These are phyloP conservation scores for Cremastinae sp. DNA, from an alignment of 2,888 invertebrate species.

Conservation along the genomic window DNA sequence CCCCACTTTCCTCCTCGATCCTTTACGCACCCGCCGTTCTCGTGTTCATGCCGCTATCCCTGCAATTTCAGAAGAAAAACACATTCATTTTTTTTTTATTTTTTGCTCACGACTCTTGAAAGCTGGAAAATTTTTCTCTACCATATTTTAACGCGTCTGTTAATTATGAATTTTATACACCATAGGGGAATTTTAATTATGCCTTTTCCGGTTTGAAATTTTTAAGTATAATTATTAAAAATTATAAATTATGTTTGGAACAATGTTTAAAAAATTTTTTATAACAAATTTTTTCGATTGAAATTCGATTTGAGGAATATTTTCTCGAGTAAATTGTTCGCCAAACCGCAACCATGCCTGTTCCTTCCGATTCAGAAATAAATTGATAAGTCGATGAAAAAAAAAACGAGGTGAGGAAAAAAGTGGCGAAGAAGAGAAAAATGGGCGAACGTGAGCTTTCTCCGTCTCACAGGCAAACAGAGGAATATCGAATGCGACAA, in stretches of 20 bases:
- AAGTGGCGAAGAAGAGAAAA: constrained; percentile 30
- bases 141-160: too few species aligned
- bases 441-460: constrained; percentile 48
- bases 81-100: neutral
- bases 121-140: neutral
- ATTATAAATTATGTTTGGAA: too few species aligned
- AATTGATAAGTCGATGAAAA: constrained; percentile 16
- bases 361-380: neutral
- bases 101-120: neutral
- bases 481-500: constrained; percentile 24
- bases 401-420: constrained; percentile 5
- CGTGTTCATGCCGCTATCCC: constrained; percentile 35
- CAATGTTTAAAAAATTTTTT: too few species aligned
- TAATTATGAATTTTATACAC: neutral
- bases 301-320: neutral
- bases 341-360: constrained; percentile 34
- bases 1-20: constrained; percentile 21
- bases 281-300: too few species aligned
- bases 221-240: too few species aligned
- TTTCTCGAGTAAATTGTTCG: constrained; percentile 1
- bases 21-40: constrained; percentile 51
- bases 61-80: constrained; percentile 24
- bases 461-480: constrained; percentile 49
- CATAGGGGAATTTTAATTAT: too few species aligned
- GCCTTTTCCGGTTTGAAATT: too few species aligned